Base-by-base conservation (phyloP, 2,888 invertebrate genomes). In the Tenthredo livida region DNA sequence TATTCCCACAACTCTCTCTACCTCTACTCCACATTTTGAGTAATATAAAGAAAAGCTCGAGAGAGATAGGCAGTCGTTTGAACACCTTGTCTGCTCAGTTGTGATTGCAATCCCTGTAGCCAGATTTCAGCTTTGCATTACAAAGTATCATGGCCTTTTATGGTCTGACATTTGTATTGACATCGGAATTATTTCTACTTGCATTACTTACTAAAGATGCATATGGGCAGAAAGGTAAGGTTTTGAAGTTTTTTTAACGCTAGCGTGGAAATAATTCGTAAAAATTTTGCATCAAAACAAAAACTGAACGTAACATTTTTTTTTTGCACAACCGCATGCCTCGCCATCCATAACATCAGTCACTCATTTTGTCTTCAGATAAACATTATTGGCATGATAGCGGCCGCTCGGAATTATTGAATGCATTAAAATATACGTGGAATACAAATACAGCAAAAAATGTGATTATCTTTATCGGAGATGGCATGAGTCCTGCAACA, bases 401-500 rank as follows among this genome's bases (percentile, higher is more conserved):
- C 73, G 94, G 94, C 0, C 88, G 90, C 29, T 87, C 90, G 9
- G 94, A 94, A 86, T 89, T 95, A n/a, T 93, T 95, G 65, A 94
- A 94, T 82, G 95, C 96, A 0, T 92, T 96, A 0, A 92, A 94
- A 25, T 93, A 95, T 1, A 94, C 95, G 89, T 94, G 94, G 91
- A 97, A 96, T 89, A 92, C 93, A 17, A 94, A 94, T 5, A 92
- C 93, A 0, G 98, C 98, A 0, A 97, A 96, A 92, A 98, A 98
- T 92, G 96, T 98, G 0, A 96, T 98, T 78, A 89, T 98, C 0
- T 98, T 98, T 91, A 94, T 98, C 4, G 98, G 98, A 0, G 98
- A 98, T 91, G 98, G 98, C 4, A 98, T 98, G 98, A 98, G 98
- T 0, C 95, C 97, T 0, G 96, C 97, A 87, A 98, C 98, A 0